A percentile compares a stretch with the other conserved stretches of the same genome.
Conservation (phyloP, 2,113 vertebrate species). For the Mormyrus lacerda region DNA sequence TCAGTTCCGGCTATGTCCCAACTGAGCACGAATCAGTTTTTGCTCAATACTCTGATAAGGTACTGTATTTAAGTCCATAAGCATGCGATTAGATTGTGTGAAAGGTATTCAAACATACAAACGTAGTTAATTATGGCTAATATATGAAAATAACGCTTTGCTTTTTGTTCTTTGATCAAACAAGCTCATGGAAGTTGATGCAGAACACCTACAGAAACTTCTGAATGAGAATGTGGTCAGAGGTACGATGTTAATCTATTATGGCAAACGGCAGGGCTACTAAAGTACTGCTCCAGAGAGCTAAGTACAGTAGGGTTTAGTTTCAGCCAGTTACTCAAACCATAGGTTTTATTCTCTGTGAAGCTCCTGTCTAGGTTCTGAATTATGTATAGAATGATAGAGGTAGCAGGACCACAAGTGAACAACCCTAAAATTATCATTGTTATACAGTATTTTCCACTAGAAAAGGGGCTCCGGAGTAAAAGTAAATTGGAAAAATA, state of each 20-base stretch:
- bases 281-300: not conserved
- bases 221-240: constrained; percentile 47
- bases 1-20: not conserved
- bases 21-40: constrained; percentile 32
- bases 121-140: not conserved
- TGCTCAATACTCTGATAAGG: constrained; percentile 46
- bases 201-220: constrained; percentile 52
- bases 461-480: not conserved
- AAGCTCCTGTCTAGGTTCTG: not conserved
- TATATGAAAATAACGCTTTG: not conserved
- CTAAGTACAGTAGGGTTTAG: not conserved
- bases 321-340: not conserved
- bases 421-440: not conserved
- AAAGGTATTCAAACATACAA: not conserved
- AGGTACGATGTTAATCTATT: constrained; percentile 30
- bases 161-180: not conserved
- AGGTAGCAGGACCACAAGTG: not conserved
- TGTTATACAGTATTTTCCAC: not conserved
- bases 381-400: not conserved
- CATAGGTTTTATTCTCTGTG: not conserved
- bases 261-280: not conserved
- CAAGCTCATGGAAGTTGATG: constrained; percentile 52
- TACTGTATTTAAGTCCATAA: constrained; percentile 14
- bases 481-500: not conserved
- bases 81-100: not conserved